Conservation (phyloP, 92 coral and sea anemone genomes). For the Epizoanthus illoricatus region DNA sequence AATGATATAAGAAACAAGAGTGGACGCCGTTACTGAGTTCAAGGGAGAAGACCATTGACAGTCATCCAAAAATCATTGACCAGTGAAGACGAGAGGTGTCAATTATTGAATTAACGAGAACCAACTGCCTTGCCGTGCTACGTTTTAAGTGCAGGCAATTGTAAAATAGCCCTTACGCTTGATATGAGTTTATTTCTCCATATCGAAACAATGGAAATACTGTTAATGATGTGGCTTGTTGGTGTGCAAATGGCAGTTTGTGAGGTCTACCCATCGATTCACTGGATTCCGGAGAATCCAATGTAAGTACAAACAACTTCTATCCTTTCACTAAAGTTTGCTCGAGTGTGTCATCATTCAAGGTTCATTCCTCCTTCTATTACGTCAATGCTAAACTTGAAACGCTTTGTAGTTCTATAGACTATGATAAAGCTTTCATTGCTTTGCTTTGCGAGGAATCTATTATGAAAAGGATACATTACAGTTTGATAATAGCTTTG, state of each 20-base stretch:
- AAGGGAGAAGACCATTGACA: too few species aligned
- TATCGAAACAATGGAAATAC: slow-evolving; percentile 7
- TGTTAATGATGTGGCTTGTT: slow-evolving; percentile 7
- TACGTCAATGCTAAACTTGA: neutral
- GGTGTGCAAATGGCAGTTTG: slow-evolving; percentile 15
- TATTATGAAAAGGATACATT: neutral
- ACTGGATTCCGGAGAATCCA: slow-evolving; percentile 43
- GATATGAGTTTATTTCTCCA: neutral
- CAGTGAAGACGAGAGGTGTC: neutral
- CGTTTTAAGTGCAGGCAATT: neutral
- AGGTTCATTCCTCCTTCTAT: neutral
- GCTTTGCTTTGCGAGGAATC: neutral
- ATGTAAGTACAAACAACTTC: slow-evolving; percentile 28
- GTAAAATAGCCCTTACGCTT: neutral
- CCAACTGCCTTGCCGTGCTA: slow-evolving; percentile 2
- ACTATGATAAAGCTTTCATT: neutral
- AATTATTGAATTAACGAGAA: neutral
- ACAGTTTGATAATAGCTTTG: slow-evolving; percentile 13
- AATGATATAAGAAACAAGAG: slow-evolving; percentile 2
- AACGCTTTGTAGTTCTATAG: neutral
- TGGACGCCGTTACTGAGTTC: neutral
- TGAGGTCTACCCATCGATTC: slow-evolving; percentile 33
- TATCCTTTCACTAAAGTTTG: neutral
- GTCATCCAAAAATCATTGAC: neutral
- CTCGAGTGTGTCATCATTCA: neutral